Base-by-base conservation (phyloP, 2,797 vertebrate genomes). In the Podargus strigoides region DNA sequence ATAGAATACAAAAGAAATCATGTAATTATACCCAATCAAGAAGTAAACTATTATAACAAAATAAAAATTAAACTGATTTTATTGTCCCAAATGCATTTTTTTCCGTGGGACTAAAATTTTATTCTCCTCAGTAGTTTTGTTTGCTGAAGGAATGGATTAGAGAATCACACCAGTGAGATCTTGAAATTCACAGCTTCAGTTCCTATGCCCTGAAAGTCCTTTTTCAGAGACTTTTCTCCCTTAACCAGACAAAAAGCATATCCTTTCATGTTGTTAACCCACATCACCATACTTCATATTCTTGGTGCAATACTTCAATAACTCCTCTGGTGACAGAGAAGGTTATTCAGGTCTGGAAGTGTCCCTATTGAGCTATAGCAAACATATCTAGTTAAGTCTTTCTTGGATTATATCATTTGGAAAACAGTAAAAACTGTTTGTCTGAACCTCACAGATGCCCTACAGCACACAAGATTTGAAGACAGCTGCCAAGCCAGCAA, bases 301-400 rank as follows among this genome's bases (percentile, higher is more conserved):
- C 83, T 46, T 69, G 42, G 70, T 84, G 73, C 62, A 67, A 11
- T 27, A 62, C 34, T 62, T 60, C 63, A 73, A 4, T 3, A 63
- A 70, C 50, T 67, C 26, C 77, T 88, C 63, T 58, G 74, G 50
- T 70, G 88, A 49, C 67, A 93, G 30, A 37, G 60, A 60, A 91
- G 85, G 80, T 96, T 85, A 84, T 32, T 90, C n/a, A n/a, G 76
- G 70, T 91, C 83, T 90, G 77, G 14, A 73, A 88, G 34, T 44
- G 39, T 49, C 56, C 68, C 70, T 79, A 34, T 46, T 59, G 66
- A 81, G 67, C 50, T 62, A 72, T 3, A 21, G 53, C 66, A 93
- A 84, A 78, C 53, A 28, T 37, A 78, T 42, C 85, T 60, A 75
- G 44, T 46, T 22, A 24, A 63, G 62, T 52, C 39, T 42, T n/a